phyloP scores from a whole-genome alignment of 2,888 invertebrate species.

The Zygothrica quintamaculata region DNA sequence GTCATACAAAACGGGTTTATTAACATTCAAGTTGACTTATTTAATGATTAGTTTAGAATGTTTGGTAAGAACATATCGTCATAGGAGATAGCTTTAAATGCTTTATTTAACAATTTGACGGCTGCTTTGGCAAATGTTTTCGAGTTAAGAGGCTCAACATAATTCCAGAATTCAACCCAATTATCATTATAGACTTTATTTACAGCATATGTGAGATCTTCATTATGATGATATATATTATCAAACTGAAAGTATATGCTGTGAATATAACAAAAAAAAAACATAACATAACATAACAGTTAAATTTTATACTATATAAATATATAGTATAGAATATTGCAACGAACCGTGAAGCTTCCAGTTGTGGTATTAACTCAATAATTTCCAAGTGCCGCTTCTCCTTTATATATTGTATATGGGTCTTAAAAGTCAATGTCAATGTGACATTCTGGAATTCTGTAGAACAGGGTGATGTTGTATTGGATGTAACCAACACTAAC shows the following conservation, averaged over 20 bases:
- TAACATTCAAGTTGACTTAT: constrained; percentile 14
- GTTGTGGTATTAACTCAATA: constrained; percentile 8
- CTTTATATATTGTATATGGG: constrained; percentile 14
- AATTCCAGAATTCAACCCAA: constrained; percentile 45
- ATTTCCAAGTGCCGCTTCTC: constrained; percentile 35
- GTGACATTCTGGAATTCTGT: constrained; percentile 31
- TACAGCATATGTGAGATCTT: constrained; percentile 23
- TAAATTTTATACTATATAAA: too few relatives aligned
- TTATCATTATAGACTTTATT: constrained; percentile 35
- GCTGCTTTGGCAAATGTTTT: constrained; percentile 1
- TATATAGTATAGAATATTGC: too few relatives aligned
- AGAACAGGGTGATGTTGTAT: constrained; percentile 22
- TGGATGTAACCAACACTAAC: constrained; percentile 9
- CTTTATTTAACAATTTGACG: constrained; percentile 18
- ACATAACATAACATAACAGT: too few relatives aligned
- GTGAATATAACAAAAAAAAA: not conserved
- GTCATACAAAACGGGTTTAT: constrained; percentile 22
- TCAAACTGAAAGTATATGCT: constrained; percentile 18
- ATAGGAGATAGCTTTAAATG: constrained; percentile 22
- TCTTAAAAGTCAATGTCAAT: constrained; percentile 23
- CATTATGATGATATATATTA: constrained; percentile 25
- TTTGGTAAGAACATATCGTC: constrained; percentile 19
- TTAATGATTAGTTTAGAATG: too few relatives aligned
- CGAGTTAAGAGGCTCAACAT: constrained; percentile 21
- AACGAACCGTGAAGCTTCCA: too few relatives aligned